These are phyloP conservation scores for Euwallacea similis DNA, from an alignment of 1,140 invertebrate genomes.

Conservation along the genomic window DNA sequence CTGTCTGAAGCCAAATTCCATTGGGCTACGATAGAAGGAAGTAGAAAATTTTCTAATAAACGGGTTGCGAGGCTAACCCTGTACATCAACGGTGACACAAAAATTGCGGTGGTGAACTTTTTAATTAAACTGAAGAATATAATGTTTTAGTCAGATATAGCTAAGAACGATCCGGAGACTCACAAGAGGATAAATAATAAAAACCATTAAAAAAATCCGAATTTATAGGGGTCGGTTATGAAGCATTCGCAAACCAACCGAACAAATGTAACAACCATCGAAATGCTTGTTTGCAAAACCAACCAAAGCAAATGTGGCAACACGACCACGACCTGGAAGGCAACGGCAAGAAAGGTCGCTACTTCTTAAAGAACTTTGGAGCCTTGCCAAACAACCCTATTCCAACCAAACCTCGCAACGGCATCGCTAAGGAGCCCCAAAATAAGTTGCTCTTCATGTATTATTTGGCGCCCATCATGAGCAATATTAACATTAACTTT, in stretches of 20 bases:
- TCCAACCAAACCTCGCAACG: slow-evolving; percentile 43
- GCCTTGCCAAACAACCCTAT: slow-evolving; percentile 52
- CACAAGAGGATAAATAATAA: not conserved
- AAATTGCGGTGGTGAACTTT: not conserved
- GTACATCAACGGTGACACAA: not conserved
- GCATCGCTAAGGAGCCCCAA: slow-evolving; percentile 40
- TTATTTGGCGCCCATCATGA: slow-evolving; percentile 48
- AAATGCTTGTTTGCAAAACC: slow-evolving; percentile 57
- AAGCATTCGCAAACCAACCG: slow-evolving; percentile 56
- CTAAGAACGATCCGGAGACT: not conserved
- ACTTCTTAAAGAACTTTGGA: slow-evolving; percentile 58
- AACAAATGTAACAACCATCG: slow-evolving; percentile 53
- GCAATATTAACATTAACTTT: slow-evolving; percentile 54
- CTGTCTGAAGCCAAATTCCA: too few species aligned
- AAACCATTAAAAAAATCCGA: not conserved
- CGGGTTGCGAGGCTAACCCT: too few species aligned
- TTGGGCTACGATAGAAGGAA: too few species aligned
- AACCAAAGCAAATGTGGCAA: slow-evolving; percentile 56
- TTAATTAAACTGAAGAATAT: not conserved
- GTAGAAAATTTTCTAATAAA: too few species aligned
- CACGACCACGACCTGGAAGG: slow-evolving; percentile 54
- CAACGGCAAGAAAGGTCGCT: slow-evolving; percentile 53
- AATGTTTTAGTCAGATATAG: not conserved
- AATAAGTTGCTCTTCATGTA: slow-evolving; percentile 41
- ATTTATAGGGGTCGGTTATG: slow-evolving; percentile 52